These are phyloP conservation scores for Calycopis cecrops DNA, from an alignment of 1,140 invertebrate genomes.

Conservation along the genomic window DNA sequence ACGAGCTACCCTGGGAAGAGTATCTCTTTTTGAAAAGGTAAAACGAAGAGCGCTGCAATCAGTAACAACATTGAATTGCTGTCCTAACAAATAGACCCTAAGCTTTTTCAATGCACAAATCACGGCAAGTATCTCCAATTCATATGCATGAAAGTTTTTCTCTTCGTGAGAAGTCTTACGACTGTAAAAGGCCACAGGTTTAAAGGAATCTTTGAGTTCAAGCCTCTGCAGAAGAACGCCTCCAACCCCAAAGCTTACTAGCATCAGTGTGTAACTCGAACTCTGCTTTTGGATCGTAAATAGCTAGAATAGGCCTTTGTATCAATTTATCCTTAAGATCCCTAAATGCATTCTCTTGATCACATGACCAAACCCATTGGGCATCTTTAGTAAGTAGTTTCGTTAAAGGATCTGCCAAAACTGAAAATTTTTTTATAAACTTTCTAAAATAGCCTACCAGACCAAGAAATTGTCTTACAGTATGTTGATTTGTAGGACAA, in stretches of 20 bases:
- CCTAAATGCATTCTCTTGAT: conserved; percentile 14
- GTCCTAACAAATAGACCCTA: background rate
- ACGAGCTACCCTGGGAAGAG: conserved; percentile 39
- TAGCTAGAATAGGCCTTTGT: conserved; percentile 15
- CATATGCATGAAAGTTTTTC: conserved; percentile 22
- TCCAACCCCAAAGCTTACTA: conserved; percentile 13
- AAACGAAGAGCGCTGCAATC: conserved; percentile 47
- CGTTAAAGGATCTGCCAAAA: conserved; percentile 10
- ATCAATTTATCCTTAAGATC: conserved; percentile 15
- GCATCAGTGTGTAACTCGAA: conserved; percentile 16
- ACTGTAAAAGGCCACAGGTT: conserved; percentile 21
- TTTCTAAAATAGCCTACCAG: conserved; percentile 10
- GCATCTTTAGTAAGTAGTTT: conserved; percentile 18
- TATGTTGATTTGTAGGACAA: background rate
- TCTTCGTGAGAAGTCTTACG: conserved; percentile 23
- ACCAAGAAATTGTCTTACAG: background rate
- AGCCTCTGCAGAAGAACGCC: conserved; percentile 10
- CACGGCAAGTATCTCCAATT: conserved; percentile 34
- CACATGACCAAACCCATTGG: conserved; percentile 7
- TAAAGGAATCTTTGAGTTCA: conserved; percentile 8
- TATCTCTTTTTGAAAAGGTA: conserved; percentile 41
- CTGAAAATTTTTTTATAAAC: conserved; percentile 17
- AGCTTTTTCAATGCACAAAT: conserved; percentile 17
- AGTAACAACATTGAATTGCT: conserved; percentile 2
- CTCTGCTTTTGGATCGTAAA: conserved; percentile 15